Evolutionary conservation across 1,140 invertebrate genomes (phyloP).

Genomic region (Drosophila neocordata): DNA sequence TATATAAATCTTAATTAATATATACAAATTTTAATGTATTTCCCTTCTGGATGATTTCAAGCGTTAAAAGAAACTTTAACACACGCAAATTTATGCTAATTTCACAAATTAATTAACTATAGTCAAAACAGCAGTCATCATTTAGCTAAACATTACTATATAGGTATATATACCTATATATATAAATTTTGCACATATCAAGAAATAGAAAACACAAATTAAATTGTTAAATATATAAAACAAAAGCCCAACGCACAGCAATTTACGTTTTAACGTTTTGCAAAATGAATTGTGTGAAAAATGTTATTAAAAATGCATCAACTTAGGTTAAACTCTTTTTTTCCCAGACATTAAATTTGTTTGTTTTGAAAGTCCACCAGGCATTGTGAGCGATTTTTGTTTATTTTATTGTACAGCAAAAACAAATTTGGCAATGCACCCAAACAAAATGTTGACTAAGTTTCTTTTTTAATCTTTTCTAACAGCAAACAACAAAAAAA

Average conservation of each 20-base stretch:
- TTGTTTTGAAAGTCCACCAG: constrained; percentile 63
- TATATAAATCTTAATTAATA: constrained; percentile 2
- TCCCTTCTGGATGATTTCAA: constrained; percentile 10
- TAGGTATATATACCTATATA: not conserved
- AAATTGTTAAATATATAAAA: constrained; percentile 60
- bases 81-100: constrained; percentile 10
- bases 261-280: constrained; percentile 22
- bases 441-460: constrained; percentile 21
- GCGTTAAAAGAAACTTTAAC: constrained; percentile 14
- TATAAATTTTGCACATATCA: not conserved
- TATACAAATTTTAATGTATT: not conserved
- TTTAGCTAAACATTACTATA: constrained; percentile 7
- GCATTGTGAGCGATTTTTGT: constrained; percentile 51
- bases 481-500: constrained; percentile 19
- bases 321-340: constrained; percentile 30
- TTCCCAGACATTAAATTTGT: constrained; percentile 47
- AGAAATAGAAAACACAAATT: constrained; percentile 44
- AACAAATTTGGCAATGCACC: constrained; percentile 38
- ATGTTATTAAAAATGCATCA: constrained; percentile 67
- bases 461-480: constrained; percentile 16
- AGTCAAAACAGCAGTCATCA: constrained; percentile 2
- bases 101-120: constrained; percentile 14
- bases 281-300: constrained; percentile 74
- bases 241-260: constrained; percentile 32
- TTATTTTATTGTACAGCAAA: constrained; percentile 40